These are phyloP conservation scores for Platyrinchus mystaceus DNA, from an alignment of 2,797 vertebrate genomes.

Conservation along the genomic window DNA sequence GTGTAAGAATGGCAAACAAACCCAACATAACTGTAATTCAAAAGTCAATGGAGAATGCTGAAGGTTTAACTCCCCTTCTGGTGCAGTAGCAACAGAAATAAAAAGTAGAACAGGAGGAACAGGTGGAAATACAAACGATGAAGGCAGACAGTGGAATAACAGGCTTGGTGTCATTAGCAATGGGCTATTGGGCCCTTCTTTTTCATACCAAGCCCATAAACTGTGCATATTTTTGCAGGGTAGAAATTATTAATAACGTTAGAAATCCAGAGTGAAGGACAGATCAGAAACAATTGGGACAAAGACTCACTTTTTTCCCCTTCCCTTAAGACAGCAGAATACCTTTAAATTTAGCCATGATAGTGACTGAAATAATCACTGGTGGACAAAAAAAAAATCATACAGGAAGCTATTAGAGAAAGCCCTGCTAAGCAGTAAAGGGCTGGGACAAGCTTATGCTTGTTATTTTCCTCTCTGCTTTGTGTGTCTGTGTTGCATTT, in stretches of 20 bases:
- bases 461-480: not conserved
- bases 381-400: not conserved
- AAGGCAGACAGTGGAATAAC: not conserved
- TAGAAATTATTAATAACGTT: not conserved
- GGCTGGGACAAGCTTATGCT: not conserved
- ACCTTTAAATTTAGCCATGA: not conserved
- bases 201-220: not conserved
- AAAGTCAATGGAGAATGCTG: not conserved
- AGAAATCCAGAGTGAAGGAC: not conserved
- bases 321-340: not conserved
- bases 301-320: not conserved
- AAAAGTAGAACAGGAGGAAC: not conserved
- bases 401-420: not conserved
- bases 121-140: not conserved
- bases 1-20: not conserved
- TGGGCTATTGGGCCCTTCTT: not conserved
- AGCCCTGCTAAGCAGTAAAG: not conserved
- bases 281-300: not conserved
- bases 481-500: not conserved
- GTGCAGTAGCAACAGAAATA: not conserved
- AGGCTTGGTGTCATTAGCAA: not conserved
- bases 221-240: not conserved
- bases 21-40: not conserved
- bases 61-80: not conserved
- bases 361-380: not conserved